These are phyloP conservation scores for Congeria kusceri DNA, from an alignment of 2,888 invertebrate genomes.

Conservation along the genomic window DNA sequence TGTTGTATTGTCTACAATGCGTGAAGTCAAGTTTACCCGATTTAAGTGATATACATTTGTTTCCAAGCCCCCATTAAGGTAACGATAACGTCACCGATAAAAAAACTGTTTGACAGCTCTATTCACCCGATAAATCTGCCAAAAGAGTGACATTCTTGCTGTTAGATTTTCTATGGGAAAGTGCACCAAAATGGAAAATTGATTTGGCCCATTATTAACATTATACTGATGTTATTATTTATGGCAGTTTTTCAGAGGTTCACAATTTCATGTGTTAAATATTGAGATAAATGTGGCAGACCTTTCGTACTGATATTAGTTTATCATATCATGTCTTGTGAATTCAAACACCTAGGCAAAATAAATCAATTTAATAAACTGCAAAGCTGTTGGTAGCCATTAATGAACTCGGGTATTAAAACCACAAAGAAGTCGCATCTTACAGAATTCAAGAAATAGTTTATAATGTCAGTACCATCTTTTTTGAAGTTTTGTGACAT, in stretches of 20 bases:
- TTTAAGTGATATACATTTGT: conserved; percentile 42
- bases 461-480: too few species aligned
- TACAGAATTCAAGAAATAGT: too few species aligned
- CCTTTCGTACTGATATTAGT: too few species aligned
- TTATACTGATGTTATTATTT: background rate
- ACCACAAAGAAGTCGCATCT: too few species aligned
- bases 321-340: background rate
- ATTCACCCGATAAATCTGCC: conserved; percentile 27
- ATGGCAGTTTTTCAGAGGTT: background rate
- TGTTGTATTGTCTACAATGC: conserved; percentile 40
- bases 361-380: background rate
- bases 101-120: conserved; percentile 50
- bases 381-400: background rate
- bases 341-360: background rate
- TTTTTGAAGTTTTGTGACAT: too few species aligned
- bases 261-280: background rate
- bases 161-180: conserved; percentile 1
- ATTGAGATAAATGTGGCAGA: background rate
- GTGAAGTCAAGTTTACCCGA: conserved; percentile 41
- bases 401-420: too few species aligned
- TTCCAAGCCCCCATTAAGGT: conserved; percentile 47
- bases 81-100: conserved; percentile 47
- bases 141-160: conserved; percentile 14
- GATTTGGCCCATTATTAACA: background rate
- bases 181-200: background rate